Evolutionary conservation across 2,113 vertebrate species (phyloP).

Genomic region (Gambusia affinis): DNA sequence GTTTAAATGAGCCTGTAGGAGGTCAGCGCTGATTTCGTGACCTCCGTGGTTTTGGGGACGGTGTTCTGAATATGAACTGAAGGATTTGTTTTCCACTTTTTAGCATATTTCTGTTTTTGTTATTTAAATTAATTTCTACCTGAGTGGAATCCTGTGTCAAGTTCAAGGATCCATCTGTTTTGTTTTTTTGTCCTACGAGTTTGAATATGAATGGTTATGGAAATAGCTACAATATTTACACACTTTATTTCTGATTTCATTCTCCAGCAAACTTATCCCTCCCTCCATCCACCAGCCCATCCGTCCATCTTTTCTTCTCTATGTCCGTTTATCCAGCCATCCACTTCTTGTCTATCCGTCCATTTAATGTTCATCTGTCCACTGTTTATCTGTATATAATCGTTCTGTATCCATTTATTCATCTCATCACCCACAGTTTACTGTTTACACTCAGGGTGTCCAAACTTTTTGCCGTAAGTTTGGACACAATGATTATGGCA

Average conservation of each 20-base stretch:
- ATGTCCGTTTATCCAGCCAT: no score
- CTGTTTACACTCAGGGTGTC: no score
- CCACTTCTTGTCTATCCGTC: no score
- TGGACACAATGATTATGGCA: no score
- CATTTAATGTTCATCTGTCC: no score
- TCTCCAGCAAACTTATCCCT: background rate
- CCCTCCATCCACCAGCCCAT: no score
- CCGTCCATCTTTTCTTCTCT: no score
- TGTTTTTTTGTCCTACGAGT: background rate
- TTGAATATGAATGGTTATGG: background rate
- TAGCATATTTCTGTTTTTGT: background rate
- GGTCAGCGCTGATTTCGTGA: background rate
- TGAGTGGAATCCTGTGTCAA: background rate
- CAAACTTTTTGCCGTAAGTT: no score
- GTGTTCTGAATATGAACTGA: conserved; percentile 31
- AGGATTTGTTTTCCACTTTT: conserved; percentile 9
- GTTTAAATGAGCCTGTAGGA: background rate
- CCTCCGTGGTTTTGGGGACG: background rate
- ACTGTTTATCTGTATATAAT: no score
- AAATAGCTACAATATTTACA: background rate
- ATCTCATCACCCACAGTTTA: no score
- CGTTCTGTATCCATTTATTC: no score
- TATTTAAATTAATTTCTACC: background rate
- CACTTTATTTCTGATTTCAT: background rate
- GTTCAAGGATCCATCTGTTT: conserved; percentile 8